Evolutionary conservation across 2,888 invertebrate species (phyloP), one percentile per base, ranked within the genome.

Genomic region (Eilema depressum): DNA sequence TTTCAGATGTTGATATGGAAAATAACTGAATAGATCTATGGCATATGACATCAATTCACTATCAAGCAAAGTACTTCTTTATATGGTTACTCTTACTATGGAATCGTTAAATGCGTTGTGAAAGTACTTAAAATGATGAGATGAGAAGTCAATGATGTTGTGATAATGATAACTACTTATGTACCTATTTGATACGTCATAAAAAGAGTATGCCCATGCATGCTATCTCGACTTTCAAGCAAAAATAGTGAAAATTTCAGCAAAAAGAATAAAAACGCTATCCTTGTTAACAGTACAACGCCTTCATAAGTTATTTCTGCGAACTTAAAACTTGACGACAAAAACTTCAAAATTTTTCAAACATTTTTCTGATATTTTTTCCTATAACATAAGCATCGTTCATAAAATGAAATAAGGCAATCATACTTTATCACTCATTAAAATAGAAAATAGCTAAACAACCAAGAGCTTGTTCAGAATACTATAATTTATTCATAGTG

Each of bases 401-500:
- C 12, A 0, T 11, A n/a, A 30, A 63, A 63, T 57, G 20, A 7
- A 63, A 57, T 14, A 60, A 65, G 25, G 30, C 17, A 66, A 53
- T 25, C 47, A 61, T 33, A 33, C 56, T 56, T 37, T 28, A 62
- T 66, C n/a, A 56, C 33, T 76, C 68, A 79, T 75, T 77, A 74
- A 74, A 73, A 82, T 75, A 72, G 79, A 78, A 82, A 82, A 79
- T 78, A 71, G 70, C 79, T 47, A 60, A 71, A 66, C 64, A 81
- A 78, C 53, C 41, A 53, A 69, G 68, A 71, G 59, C 37, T 28
- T 26, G 65, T 70, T 72, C 71, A 71, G 73, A 82, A 74, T 73
- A 75, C 69, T 74, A 74, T 79, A 80, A 80, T 82, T 80, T 82
- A 75, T 76, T 75, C 75, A 77, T 81, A 79, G 75, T 80, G 74